Evolutionary conservation across 2,797 vertebrate genomes (phyloP).

Genomic region (Diplodus sargus): DNA sequence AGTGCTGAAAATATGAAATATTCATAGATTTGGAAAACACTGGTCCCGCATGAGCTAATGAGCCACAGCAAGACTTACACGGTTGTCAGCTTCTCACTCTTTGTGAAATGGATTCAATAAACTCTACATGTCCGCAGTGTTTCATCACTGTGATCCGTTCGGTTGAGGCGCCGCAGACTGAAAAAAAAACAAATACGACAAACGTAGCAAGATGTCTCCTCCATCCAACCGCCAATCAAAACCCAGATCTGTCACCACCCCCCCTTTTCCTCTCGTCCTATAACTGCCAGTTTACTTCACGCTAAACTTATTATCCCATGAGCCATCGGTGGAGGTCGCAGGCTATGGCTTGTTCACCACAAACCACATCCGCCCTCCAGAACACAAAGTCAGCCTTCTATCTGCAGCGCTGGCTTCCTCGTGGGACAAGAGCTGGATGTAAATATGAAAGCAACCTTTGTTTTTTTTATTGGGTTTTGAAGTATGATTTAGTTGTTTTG

Average conservation of each 20-base stretch:
- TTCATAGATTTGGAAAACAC: conserved; percentile 45
- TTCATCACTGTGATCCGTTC: conserved; percentile 6
- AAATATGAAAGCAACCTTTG: conserved; percentile 33
- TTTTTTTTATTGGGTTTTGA: conserved; percentile 38
- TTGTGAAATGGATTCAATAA: background rate
- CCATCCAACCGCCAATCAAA: conserved; percentile 20
- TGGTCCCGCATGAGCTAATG: conserved; percentile 36
- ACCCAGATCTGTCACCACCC: background rate
- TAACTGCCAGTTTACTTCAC: conserved; percentile 42
- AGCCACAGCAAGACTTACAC: conserved; percentile 16
- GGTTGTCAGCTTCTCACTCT: conserved; percentile 12
- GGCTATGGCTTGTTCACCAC: conserved; percentile 42
- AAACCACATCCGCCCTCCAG: conserved; percentile 53
- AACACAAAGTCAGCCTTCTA: conserved; percentile 45
- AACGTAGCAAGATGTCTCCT: conserved; percentile 6
- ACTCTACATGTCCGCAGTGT: conserved; percentile 1
- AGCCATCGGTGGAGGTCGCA: conserved; percentile 50
- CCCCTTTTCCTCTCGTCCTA: conserved; percentile 30
- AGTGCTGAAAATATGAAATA: conserved; percentile 41
- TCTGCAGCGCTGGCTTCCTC: conserved; percentile 19
- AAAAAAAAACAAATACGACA: background rate
- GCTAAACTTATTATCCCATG: conserved; percentile 57
- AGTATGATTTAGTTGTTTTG: conserved; percentile 22
- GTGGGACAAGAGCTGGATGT: conserved; percentile 5
- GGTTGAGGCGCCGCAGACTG: background rate